These are phyloP conservation scores for Drosophila subobscura DNA, from an alignment of 1,140 invertebrate genomes.

Conservation along the genomic window DNA sequence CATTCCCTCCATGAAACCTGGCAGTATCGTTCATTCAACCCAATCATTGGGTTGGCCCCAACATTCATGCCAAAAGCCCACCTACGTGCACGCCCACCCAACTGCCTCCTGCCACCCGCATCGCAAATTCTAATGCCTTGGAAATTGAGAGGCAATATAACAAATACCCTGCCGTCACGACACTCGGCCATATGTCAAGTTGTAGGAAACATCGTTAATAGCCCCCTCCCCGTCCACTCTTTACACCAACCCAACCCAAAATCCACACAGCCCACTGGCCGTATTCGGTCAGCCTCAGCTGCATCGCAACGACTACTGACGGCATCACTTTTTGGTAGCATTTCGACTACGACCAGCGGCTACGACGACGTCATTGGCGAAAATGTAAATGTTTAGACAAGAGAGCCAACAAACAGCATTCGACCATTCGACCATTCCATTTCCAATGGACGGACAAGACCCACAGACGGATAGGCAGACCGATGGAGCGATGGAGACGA, in stretches of 20 bases:
- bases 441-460: constrained; percentile 17
- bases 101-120: neutral
- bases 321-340: constrained; percentile 26
- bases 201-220: constrained; percentile 16
- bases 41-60: neutral
- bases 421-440: constrained; percentile 13
- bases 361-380: constrained; percentile 69
- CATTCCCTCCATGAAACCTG: neutral
- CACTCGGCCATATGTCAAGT: constrained; percentile 61
- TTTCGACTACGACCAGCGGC: constrained; percentile 7
- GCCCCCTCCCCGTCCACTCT: too few species aligned
- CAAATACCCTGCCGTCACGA: constrained; percentile 59
- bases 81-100: neutral
- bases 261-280: constrained; percentile 2
- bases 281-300: neutral
- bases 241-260: too few species aligned
- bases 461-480: constrained; percentile 1
- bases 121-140: constrained; percentile 10
- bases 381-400: constrained; percentile 81
- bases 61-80: neutral
- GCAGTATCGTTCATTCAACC: constrained; percentile 1
- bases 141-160: constrained; percentile 49
- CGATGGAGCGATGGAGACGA: neutral
- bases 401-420: constrained; percentile 41
- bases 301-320: constrained; percentile 39